Evolutionary conservation across 2,113 vertebrate genomes (phyloP), one percentile per base, ranked within the genome.

Genomic region (Myocastor coypus): DNA sequence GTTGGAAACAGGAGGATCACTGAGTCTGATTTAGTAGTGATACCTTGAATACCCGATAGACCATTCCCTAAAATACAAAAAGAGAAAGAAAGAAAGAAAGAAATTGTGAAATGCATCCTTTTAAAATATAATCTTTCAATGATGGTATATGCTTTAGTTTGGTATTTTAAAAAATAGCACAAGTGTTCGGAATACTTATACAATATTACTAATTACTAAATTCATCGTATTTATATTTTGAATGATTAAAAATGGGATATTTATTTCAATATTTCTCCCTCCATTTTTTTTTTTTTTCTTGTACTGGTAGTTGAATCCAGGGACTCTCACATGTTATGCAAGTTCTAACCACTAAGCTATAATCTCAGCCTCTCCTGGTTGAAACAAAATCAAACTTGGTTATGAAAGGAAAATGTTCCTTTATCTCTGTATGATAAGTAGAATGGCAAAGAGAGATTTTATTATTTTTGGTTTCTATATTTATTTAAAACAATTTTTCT

Each of bases 91-190:
- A 46, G 4, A 46, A 46, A 78, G 85, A 92, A 96, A 78, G 85
- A 92, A 96, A 95, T 55, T 75, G 83, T 96, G 11, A 75, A 95
- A 87, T 55, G 22, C 3, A 34, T 78, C 34, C 20, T 71, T 91
- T 91, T 80, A 24, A 57, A 78, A 34, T 92, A 42, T 34, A n/a
- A 73, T 6, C 19, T 92, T 96, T 59, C 37, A 82, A 30, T 88
- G 16, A 46, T 28, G 37, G 40, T 30, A 11, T 52, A 34, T 52
- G 16, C 68, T 94, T 91, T 91, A 63, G 40, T 28, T 90, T 91
- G 7, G 4, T 71, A 78, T 64, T 82, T 89, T n/a, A 5, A 80
- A 94, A 94, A 83, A 19, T 0, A 86, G 20, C 6, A 68, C 7
- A 81, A 34, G 12, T 68, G 2, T 68, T 57, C 20, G 63, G 78